phyloP scores from a whole-genome alignment of 2,888 invertebrate species.

The Aleiodes leptofemur region DNA sequence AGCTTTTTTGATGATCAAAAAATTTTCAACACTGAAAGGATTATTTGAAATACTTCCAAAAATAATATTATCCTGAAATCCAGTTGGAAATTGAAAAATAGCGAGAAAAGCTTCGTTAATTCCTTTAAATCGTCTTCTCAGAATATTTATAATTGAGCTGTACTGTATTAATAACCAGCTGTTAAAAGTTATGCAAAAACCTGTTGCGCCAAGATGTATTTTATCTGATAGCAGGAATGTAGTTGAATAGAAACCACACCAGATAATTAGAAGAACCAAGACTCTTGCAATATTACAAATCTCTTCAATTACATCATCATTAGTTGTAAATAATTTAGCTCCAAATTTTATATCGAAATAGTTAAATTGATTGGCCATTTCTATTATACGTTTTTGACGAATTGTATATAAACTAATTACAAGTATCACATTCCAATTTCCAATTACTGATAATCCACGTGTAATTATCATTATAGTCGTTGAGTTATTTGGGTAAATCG shows the following conservation, averaged over 20 bases:
- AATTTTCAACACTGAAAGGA: not conserved
- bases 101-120: not conserved
- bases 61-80: not conserved
- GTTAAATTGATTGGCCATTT: conserved; percentile 7
- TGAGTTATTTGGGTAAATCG: not conserved
- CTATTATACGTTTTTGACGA: not conserved
- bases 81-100: not conserved
- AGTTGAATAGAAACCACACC: not conserved
- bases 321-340: not conserved
- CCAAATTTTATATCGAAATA: not conserved
- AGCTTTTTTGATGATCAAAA: not conserved
- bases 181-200: not conserved
- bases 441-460: not conserved
- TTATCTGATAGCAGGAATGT: not conserved
- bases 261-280: not conserved
- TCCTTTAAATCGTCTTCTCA: not conserved
- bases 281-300: not conserved
- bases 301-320: not conserved
- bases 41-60: not conserved
- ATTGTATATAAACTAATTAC: not conserved
- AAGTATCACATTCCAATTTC: not conserved
- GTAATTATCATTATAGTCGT: not conserved
- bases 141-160: not conserved
- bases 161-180: not conserved
- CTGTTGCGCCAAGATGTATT: not conserved